Percentiles rank a stretch among this genome's conserved stretches.
Conservation (phyloP, 1,140 invertebrate genomes). For the Piezodorus guildinii region DNA sequence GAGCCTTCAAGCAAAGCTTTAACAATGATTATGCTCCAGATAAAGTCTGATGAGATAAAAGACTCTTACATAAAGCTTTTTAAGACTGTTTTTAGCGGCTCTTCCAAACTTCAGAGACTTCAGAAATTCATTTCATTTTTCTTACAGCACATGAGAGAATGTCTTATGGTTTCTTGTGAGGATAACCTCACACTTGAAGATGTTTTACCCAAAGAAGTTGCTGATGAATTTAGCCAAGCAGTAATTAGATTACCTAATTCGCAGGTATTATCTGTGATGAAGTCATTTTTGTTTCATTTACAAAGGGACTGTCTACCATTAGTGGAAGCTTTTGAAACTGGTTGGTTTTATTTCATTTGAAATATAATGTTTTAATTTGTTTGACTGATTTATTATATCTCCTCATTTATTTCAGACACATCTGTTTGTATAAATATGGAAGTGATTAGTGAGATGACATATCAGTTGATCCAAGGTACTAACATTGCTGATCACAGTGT, state of each 20-base stretch:
- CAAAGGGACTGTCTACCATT: slow-evolving; percentile 12
- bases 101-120: slow-evolving; percentile 10
- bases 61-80: slow-evolving; percentile 9
- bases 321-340: not conserved
- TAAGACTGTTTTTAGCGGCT: slow-evolving; percentile 12
- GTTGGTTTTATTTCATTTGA: too few relatives aligned
- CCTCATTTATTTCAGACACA: slow-evolving; percentile 8
- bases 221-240: slow-evolving; percentile 14
- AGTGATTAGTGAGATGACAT: slow-evolving; percentile 14
- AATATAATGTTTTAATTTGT: not conserved
- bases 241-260: slow-evolving; percentile 9
- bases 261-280: slow-evolving; percentile 17
- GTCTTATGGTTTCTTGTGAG: not conserved
- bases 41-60: slow-evolving; percentile 4
- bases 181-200: slow-evolving; percentile 9
- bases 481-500: slow-evolving; percentile 21
- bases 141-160: slow-evolving; percentile 15
- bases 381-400: not conserved
- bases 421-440: not conserved
- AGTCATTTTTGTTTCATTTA: slow-evolving; percentile 19
- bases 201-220: slow-evolving; percentile 18
- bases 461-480: slow-evolving; percentile 14
- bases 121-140: slow-evolving; percentile 19
- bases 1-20: slow-evolving; percentile 15
- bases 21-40: slow-evolving; percentile 15